Conservation (phyloP, 2,888 invertebrate genomes). For the Orthosia incerta region DNA sequence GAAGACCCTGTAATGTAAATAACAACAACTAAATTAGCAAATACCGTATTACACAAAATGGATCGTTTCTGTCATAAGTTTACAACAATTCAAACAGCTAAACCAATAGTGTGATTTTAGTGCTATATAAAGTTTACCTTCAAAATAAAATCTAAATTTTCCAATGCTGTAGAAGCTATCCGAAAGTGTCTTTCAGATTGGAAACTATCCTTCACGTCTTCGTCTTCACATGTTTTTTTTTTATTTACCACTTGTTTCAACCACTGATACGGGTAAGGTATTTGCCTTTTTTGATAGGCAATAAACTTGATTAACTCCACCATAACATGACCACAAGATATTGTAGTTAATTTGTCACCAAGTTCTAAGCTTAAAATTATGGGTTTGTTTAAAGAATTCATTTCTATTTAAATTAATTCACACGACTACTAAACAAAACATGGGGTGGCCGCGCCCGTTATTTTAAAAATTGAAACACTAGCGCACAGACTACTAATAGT, state of each 20-base stretch:
- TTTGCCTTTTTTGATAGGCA: slow-evolving; percentile 90
- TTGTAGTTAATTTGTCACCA: slow-evolving; percentile 89
- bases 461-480: no score
- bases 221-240: slow-evolving; percentile 75
- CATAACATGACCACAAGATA: slow-evolving; percentile 90
- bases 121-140: slow-evolving; percentile 73
- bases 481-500: no score
- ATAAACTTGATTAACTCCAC: slow-evolving; percentile 91
- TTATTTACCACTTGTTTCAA: slow-evolving; percentile 86
- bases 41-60: neutral
- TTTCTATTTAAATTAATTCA: slow-evolving; percentile 24
- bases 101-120: no score
- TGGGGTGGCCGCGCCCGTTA: neutral
- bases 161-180: slow-evolving; percentile 82
- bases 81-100: neutral
- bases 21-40: slow-evolving; percentile 7
- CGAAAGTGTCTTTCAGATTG: slow-evolving; percentile 86
- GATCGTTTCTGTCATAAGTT: no score
- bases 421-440: neutral
- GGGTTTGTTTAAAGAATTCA: slow-evolving; percentile 71
- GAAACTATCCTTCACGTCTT: slow-evolving; percentile 77
- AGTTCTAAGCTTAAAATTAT: slow-evolving; percentile 83
- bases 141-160: slow-evolving; percentile 85
- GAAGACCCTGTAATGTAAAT: slow-evolving; percentile 82
- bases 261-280: slow-evolving; percentile 89